These are phyloP conservation scores for Rhagoletis pomonella DNA, from an alignment of 1,140 invertebrate genomes.

Conservation along the genomic window DNA sequence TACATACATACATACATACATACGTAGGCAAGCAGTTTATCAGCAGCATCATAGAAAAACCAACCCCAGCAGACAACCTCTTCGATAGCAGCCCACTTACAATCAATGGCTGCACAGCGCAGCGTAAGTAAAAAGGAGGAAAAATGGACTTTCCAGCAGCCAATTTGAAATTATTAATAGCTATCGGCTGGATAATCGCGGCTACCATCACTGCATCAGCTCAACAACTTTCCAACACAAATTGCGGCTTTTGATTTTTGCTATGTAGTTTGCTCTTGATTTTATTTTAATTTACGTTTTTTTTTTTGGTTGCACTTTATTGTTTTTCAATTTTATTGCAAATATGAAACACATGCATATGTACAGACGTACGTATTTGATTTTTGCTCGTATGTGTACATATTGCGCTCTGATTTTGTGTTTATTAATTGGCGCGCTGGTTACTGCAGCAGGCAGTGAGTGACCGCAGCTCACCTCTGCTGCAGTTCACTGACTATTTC, in stretches of 20 bases:
- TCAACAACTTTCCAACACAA: constrained; percentile 10
- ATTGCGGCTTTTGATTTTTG: constrained; percentile 1
- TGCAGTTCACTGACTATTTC: background rate
- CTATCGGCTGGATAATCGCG: background rate
- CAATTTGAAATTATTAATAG: constrained; percentile 50
- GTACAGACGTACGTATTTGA: background rate
- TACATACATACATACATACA: background rate
- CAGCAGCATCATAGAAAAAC: background rate
- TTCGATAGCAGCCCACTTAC: background rate
- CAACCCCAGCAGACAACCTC: background rate
- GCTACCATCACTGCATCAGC: background rate
- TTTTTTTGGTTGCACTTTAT: background rate
- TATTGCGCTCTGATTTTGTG: background rate
- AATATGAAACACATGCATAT: background rate
- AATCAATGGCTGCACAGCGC: background rate
- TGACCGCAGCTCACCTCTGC: background rate
- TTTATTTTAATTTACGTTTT: background rate
- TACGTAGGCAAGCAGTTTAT: background rate
- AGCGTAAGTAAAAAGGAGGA: background rate
- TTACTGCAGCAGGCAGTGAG: background rate
- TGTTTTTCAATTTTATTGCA: constrained; percentile 16
- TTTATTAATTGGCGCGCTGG: constrained; percentile 28
- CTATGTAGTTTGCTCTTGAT: constrained; percentile 10
- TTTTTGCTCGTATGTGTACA: background rate
- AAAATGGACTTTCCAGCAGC: background rate